phyloP scores from a whole-genome alignment of 2,888 invertebrate species.

The Nephrotoma appendiculata region DNA sequence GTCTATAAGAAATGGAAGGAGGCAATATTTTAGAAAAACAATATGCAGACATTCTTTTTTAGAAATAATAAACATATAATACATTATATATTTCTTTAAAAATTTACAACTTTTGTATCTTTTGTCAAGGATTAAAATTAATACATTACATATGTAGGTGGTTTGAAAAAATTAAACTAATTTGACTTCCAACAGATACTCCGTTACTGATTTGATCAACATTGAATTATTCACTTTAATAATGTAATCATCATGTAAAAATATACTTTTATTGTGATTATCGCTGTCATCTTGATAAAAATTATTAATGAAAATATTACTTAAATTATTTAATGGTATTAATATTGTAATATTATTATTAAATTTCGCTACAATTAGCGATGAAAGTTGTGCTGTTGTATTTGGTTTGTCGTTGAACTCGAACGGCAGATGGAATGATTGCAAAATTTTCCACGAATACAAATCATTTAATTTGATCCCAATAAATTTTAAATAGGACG shows the following conservation, averaged over 20 bases:
- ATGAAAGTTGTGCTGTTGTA: background rate
- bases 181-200: background rate
- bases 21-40: too few relatives aligned
- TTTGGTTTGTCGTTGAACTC: background rate
- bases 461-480: background rate
- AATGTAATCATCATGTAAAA: background rate
- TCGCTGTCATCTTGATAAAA: background rate
- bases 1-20: too few relatives aligned
- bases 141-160: background rate
- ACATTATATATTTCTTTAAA: background rate
- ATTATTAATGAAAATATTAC: background rate
- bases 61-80: background rate
- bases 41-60: background rate
- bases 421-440: background rate
- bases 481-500: background rate
- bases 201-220: background rate
- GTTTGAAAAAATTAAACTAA: background rate
- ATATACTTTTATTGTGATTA: background rate
- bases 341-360: background rate
- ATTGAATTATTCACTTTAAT: background rate
- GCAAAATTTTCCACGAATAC: background rate
- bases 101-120: background rate
- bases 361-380: background rate
- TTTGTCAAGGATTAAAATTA: background rate
- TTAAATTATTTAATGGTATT: background rate